Evolutionary conservation across 2,113 vertebrate species (phyloP).

Genomic region (Sturnira hondurensis): DNA sequence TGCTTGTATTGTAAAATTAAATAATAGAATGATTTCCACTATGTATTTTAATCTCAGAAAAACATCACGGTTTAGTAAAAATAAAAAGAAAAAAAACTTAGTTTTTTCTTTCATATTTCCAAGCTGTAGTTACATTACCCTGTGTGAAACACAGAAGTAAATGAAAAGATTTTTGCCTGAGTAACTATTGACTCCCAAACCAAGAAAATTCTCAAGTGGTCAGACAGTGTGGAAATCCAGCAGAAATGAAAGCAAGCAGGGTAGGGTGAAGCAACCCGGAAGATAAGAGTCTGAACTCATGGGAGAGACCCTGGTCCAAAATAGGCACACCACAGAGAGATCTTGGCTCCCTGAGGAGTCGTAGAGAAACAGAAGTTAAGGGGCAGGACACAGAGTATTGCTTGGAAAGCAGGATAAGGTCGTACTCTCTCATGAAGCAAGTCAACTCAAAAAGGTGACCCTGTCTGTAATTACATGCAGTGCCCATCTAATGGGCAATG

Average conservation of each 20-base stretch:
- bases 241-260: neutral
- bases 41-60: neutral
- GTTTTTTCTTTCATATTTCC: neutral
- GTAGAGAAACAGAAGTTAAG: neutral
- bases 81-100: neutral
- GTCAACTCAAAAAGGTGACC: neutral
- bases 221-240: neutral
- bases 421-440: neutral
- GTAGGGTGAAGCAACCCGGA: neutral
- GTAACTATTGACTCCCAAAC: neutral
- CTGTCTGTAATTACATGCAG: neutral
- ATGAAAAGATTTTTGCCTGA: neutral
- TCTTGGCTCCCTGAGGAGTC: neutral
- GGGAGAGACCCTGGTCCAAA: neutral
- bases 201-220: neutral
- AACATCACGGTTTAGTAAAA: neutral
- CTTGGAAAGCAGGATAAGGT: neutral
- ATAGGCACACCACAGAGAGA: fast-evolving
- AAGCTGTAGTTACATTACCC: neutral
- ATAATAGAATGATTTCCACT: neutral
- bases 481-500: neutral
- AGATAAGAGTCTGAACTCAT: neutral
- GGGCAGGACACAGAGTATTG: neutral
- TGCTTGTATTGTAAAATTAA: neutral
- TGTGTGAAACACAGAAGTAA: neutral